Evolutionary conservation across 2,113 vertebrate genomes (phyloP).

Genomic region (Rhipidura dahli): DNA sequence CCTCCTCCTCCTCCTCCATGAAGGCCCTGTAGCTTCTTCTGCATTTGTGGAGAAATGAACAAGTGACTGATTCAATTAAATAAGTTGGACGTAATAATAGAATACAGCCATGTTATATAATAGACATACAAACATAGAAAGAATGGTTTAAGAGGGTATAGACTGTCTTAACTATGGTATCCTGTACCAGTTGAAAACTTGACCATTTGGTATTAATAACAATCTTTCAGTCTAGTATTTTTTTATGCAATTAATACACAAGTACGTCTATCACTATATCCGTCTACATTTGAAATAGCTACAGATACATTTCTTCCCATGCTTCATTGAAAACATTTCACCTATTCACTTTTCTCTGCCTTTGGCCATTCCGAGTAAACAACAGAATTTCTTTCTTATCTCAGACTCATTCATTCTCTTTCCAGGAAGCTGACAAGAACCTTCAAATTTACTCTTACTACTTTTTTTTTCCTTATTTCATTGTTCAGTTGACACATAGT

Average conservation of each 20-base stretch:
- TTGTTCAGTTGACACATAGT: neutral
- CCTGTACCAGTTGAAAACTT: neutral
- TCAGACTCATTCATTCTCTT: neutral
- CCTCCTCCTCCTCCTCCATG: neutral
- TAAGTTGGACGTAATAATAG: neutral
- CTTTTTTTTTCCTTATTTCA: neutral
- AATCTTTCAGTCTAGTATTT: neutral
- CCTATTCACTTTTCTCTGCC: neutral
- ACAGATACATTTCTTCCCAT: neutral
- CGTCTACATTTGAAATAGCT: neutral
- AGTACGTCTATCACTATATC: neutral
- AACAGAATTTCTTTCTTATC: neutral
- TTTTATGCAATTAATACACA: neutral
- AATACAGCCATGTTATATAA: neutral
- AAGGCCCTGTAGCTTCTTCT: neutral
- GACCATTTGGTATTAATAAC: neutral
- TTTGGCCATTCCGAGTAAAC: neutral
- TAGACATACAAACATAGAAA: neutral
- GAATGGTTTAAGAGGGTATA: neutral
- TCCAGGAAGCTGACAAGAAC: neutral
- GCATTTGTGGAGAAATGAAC: neutral
- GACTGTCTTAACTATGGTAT: neutral
- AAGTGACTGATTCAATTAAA: neutral
- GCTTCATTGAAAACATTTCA: neutral
- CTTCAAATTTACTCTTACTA: neutral